These are phyloP conservation scores for Hydropotes inermis DNA, from an alignment of 2,113 vertebrate genomes.

Conservation along the genomic window DNA sequence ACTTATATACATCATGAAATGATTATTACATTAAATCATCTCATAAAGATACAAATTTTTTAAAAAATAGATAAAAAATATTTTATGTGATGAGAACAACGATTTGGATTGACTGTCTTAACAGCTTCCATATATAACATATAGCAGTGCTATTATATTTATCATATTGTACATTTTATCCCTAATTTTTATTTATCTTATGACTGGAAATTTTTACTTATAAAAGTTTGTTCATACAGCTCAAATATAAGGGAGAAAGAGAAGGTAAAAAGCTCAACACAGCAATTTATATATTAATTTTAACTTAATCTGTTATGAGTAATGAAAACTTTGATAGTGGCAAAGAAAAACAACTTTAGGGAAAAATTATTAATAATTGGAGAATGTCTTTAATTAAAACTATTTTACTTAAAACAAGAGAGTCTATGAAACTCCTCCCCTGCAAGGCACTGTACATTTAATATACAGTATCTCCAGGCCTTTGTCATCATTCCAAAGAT, in stretches of 20 bases:
- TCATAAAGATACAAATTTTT: background rate
- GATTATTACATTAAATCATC: background rate
- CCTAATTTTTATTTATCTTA: background rate
- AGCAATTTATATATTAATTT: background rate
- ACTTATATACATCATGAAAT: background rate
- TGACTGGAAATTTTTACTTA: background rate
- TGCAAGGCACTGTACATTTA: background rate
- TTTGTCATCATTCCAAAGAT: background rate
- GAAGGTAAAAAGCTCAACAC: background rate
- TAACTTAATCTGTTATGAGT: background rate
- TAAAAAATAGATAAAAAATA: background rate
- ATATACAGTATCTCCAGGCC: background rate
- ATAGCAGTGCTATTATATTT: background rate
- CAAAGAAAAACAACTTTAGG: background rate
- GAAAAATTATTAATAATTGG: background rate
- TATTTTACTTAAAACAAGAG: background rate
- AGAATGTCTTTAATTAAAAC: background rate
- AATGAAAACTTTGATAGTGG: background rate
- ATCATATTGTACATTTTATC: background rate
- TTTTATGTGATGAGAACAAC: background rate
- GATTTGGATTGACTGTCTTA: background rate
- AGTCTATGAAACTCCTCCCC: background rate
- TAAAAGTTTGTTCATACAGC: background rate
- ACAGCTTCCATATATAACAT: background rate
- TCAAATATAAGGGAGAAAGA: background rate